phyloP scores from a whole-genome alignment of 2,888 invertebrate genomes.

The Petrolisthes manimaculis region DNA sequence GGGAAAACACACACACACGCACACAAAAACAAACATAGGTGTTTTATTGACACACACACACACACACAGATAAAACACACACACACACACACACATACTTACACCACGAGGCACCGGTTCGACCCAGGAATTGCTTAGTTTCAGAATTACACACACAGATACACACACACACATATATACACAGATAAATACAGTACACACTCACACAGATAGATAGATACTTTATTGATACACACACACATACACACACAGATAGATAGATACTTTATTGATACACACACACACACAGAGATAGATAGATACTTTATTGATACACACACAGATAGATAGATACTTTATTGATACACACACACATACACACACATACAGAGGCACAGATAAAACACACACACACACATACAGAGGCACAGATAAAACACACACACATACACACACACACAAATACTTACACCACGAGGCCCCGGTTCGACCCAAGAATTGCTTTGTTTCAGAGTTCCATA shows the following conservation, averaged over 20 bases:
- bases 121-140: conserved; percentile 89
- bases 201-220: not conserved
- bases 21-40: not conserved
- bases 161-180: not conserved
- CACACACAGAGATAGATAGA: too few species aligned
- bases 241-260: too few species aligned
- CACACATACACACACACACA: too few species aligned
- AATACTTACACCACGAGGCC: conserved; percentile 90
- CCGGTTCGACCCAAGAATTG: conserved; percentile 93
- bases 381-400: not conserved
- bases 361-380: not conserved
- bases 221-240: not conserved
- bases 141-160: conserved; percentile 77
- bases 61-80: not conserved
- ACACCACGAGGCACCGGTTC: conserved; percentile 95
- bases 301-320: not conserved
- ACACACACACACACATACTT: conserved; percentile 56
- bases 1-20: not conserved
- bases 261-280: too few species aligned
- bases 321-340: too few species aligned
- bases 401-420: too few species aligned
- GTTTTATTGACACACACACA: not conserved
- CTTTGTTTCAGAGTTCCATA: conserved; percentile 92
- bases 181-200: not conserved
- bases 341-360: not conserved